Evolutionary conservation across 2,888 invertebrate genomes (phyloP).

Genomic region (Euproctis similis): DNA sequence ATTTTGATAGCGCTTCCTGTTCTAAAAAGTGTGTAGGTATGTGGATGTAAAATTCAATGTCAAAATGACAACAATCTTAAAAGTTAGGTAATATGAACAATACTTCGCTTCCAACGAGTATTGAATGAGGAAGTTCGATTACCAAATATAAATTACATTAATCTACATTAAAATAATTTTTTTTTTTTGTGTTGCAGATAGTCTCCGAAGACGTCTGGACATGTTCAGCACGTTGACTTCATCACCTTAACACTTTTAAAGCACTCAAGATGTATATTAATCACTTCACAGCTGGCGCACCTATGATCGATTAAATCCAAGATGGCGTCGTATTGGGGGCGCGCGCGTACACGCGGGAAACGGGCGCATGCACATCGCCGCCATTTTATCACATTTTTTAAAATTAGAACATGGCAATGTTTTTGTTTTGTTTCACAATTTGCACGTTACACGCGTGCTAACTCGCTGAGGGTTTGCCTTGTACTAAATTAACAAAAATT

Average conservation of each 20-base stretch:
- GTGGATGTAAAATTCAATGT: too few species aligned
- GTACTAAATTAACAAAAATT: constrained; percentile 68
- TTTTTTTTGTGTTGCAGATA: constrained; percentile 20
- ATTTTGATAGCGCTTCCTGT: constrained; percentile 21
- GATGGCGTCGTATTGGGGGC: constrained; percentile 60
- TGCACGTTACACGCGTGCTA: constrained; percentile 44
- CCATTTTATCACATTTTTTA: constrained; percentile 39
- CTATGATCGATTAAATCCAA: constrained; percentile 72
- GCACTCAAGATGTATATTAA: constrained; percentile 45
- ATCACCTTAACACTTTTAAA: too few species aligned
- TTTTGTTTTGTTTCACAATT: constrained; percentile 17
- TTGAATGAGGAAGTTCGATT: too few species aligned
- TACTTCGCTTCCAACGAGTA: too few species aligned
- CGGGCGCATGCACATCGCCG: constrained; percentile 61
- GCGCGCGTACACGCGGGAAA: constrained; percentile 55
- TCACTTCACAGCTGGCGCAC: constrained; percentile 71
- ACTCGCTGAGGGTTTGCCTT: constrained; percentile 50
- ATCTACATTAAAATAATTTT: too few species aligned
- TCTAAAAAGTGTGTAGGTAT: too few species aligned
- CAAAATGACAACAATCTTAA: too few species aligned
- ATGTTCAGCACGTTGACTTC: too few species aligned
- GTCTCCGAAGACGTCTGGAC: constrained; percentile 15
- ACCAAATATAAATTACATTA: too few species aligned
- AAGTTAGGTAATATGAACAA: too few species aligned
- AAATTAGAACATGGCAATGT: constrained; percentile 36